Evolutionary conservation across 2,113 vertebrate genomes (phyloP), one percentile per base, ranked within the genome.

Genomic region (Tychaedon coryphoeus): DNA sequence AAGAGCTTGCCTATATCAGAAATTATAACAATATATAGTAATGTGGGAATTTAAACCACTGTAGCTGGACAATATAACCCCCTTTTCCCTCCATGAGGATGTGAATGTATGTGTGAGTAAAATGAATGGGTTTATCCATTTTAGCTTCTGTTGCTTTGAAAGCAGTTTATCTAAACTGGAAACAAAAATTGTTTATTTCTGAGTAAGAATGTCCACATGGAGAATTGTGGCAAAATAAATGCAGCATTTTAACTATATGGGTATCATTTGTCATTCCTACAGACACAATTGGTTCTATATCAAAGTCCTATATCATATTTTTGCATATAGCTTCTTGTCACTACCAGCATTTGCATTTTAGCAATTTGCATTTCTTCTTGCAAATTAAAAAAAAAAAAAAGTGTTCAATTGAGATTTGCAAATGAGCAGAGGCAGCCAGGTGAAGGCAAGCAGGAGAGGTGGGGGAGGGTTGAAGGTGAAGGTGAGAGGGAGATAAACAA

Each of bases 321-420:
- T 96, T 10, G 25, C 79, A 74, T 86, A 93, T 83, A 95, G 92
- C 23, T 96, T 88, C 94, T 94, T 96, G 94, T 92, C 92, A 83
- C 93, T 92, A 61, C 43, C 43, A 70, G 28, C 47, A 96, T 96
- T 97, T 96, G 88, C 93, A 96, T 96, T 93, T 93, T 40, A 88
- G 93, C 85, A 96, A 97, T 97, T 96, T 97, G 64, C 90, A 96
- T 96, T 96, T 96, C 92, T 96, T 88, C 90, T 88, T 90, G 85
- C 71, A 95, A 97, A 96, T 96, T 97, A 93, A 95, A 95, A 95
- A 94, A 91, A 78, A 69, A 72, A 70, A 88, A 73, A 75, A 51
- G 31, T 71, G 75, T 93, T 93, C 90, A 88, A 56, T 45, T 91
- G 95, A 95, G 94, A 94, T 96, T 95, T 97, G 93, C 94, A 82